These are phyloP conservation scores for Bombus confusus DNA, from an alignment of 1,140 invertebrate species.

Conservation along the genomic window DNA sequence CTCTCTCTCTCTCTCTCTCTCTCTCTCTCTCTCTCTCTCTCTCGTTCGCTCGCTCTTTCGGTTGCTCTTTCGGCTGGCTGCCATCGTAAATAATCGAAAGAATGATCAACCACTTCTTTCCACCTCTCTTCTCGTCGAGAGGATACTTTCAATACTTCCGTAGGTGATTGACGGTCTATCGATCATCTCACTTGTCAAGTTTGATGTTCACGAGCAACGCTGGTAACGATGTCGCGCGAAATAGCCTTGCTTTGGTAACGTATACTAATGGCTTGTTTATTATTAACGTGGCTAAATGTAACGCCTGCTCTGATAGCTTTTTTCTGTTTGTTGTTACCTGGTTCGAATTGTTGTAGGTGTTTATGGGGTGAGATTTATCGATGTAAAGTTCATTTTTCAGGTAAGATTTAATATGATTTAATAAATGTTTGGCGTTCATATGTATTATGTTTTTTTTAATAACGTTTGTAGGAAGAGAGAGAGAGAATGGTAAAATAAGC, in stretches of 20 bases:
- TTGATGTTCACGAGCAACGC: not conserved
- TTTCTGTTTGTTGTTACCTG: not conserved
- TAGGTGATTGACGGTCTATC: not conserved
- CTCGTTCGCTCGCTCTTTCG: too few relatives aligned
- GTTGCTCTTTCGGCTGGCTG: not conserved
- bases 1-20: not conserved
- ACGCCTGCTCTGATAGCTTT: not conserved
- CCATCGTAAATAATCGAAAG: slow-evolving; percentile 30
- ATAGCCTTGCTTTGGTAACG: too few relatives aligned
- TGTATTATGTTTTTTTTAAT: too few relatives aligned
- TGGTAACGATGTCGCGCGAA: too few relatives aligned
- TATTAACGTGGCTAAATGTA: not conserved
- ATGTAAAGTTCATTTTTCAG: not conserved
- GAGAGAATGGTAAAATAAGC: too few relatives aligned
- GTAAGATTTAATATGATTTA: too few relatives aligned
- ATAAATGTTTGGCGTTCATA: too few relatives aligned
- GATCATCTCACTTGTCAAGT: not conserved
- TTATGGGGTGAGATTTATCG: not conserved
- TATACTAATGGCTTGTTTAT: slow-evolving; percentile 14
- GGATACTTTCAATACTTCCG: not conserved
- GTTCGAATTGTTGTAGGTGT: too few relatives aligned
- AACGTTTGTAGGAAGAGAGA: too few relatives aligned
- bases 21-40: not conserved
- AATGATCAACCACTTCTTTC: not conserved
- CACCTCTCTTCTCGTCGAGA: not conserved